These are phyloP conservation scores for Drosophila oshimai DNA, from an alignment of 1,140 invertebrate species.

Conservation along the genomic window DNA sequence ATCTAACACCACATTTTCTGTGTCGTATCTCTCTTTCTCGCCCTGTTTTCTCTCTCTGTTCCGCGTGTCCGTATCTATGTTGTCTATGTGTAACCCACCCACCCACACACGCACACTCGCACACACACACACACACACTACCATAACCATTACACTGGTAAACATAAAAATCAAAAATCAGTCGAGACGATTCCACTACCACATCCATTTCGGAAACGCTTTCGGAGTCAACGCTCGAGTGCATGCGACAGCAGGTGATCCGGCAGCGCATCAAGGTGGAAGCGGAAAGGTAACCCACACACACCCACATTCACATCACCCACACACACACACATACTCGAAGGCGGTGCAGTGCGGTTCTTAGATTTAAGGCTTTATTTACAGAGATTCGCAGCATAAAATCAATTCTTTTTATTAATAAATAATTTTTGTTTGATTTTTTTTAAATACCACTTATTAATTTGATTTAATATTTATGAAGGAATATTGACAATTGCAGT, in stretches of 20 bases:
- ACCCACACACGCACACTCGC: constrained; percentile 13
- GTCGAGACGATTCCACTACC: constrained; percentile 11
- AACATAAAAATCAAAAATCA: constrained; percentile 37
- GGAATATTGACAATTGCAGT: too few species aligned
- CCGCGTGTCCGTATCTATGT: constrained; percentile 24
- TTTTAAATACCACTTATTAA: too few species aligned
- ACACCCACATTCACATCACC: background rate
- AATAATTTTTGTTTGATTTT: too few species aligned
- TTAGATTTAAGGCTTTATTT: background rate
- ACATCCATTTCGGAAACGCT: constrained; percentile 75
- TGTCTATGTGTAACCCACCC: constrained; percentile 29
- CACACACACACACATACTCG: background rate
- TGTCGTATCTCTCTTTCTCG: constrained; percentile 36
- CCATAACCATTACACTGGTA: constrained; percentile 81
- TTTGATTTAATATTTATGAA: too few species aligned
- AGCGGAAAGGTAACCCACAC: constrained; percentile 86
- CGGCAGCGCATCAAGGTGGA: constrained; percentile 88
- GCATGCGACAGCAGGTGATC: constrained; percentile 88
- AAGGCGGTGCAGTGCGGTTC: background rate
- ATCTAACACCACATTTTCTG: constrained; percentile 10
- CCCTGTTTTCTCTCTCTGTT: constrained; percentile 47
- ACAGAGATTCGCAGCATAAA: too few species aligned
- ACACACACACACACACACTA: constrained; percentile 23
- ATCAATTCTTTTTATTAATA: too few species aligned
- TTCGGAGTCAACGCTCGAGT: constrained; percentile 88